phyloP scores from a whole-genome alignment of 1,140 invertebrate species.

The Carposina sasakii region DNA sequence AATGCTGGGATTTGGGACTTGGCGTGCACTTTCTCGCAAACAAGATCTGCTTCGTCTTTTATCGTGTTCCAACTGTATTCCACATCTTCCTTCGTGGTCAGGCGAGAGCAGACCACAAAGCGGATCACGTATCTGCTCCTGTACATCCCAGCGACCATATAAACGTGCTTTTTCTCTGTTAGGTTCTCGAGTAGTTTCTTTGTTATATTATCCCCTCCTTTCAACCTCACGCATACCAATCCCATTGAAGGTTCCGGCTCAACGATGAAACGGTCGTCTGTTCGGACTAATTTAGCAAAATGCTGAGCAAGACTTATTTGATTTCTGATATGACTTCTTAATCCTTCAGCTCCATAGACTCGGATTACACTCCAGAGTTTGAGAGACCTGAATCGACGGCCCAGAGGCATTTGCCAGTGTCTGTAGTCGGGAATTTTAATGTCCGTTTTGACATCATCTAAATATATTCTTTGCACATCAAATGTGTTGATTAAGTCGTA shows the following conservation, averaged over 20 bases:
- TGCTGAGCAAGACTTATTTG: conserved; percentile 83
- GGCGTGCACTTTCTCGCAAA: conserved; percentile 34
- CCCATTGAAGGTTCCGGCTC: conserved; percentile 82
- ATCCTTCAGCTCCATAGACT: conserved; percentile 85
- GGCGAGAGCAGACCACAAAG: conserved; percentile 86
- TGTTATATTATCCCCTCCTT: conserved; percentile 85
- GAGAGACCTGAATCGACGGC: conserved; percentile 90
- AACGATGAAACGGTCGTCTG: conserved; percentile 87
- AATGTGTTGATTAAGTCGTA: conserved; percentile 88
- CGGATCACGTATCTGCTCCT: conserved; percentile 82
- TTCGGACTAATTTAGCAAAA: conserved; percentile 80
- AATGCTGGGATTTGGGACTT: conserved; percentile 51
- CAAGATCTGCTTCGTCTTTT: conserved; percentile 63
- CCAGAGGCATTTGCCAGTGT: conserved; percentile 96
- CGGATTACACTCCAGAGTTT: conserved; percentile 97
- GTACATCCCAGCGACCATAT: conserved; percentile 85
- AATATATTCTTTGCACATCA: conserved; percentile 93
- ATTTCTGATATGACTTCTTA: conserved; percentile 85
- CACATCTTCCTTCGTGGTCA: conserved; percentile 82
- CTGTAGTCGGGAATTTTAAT: conserved; percentile 89
- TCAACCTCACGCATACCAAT: conserved; percentile 91
- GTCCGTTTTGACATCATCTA: conserved; percentile 79
- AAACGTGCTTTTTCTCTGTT: conserved; percentile 85
- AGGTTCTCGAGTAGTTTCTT: conserved; percentile 83
- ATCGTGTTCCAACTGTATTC: conserved; percentile 89